phyloP scores from a whole-genome alignment of 1,140 invertebrate species.

The Calephelis virginiensis region DNA sequence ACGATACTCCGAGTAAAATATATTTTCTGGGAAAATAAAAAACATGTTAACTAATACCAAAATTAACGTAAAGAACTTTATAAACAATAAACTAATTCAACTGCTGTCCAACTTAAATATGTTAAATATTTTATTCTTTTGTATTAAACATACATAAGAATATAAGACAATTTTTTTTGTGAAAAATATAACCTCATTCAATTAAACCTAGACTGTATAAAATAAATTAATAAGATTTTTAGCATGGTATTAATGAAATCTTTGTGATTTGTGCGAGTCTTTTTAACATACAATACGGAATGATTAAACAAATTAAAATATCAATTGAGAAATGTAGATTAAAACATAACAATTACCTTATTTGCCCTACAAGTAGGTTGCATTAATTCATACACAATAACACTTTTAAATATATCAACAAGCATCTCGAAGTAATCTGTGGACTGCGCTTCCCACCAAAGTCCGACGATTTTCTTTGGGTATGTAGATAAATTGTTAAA shows the following conservation, averaged over 20 bases:
- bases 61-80: neutral
- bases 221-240: no score
- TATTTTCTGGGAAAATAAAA: conserved; percentile 75
- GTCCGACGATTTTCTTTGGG: conserved; percentile 80
- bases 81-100: neutral
- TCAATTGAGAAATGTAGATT: no score
- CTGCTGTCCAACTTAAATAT: no score
- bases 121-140: no score
- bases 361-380: conserved; percentile 52
- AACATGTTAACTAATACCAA: conserved; percentile 20
- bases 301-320: no score
- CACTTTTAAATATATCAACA: conserved; percentile 84
- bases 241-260: no score
- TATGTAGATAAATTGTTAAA: conserved; percentile 81
- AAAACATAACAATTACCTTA: conserved; percentile 42
- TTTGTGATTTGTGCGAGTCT: no score
- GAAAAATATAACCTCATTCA: no score
- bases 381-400: conserved; percentile 79
- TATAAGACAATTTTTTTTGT: no score
- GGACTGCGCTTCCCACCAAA: conserved; percentile 84
- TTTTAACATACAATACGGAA: no score
- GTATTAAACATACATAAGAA: no score
- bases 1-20: conserved; percentile 81
- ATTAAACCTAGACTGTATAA: no score
- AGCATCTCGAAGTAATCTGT: conserved; percentile 86